Conservation (phyloP, 2,888 invertebrate genomes). For the Agonopterix alstromeriana region DNA sequence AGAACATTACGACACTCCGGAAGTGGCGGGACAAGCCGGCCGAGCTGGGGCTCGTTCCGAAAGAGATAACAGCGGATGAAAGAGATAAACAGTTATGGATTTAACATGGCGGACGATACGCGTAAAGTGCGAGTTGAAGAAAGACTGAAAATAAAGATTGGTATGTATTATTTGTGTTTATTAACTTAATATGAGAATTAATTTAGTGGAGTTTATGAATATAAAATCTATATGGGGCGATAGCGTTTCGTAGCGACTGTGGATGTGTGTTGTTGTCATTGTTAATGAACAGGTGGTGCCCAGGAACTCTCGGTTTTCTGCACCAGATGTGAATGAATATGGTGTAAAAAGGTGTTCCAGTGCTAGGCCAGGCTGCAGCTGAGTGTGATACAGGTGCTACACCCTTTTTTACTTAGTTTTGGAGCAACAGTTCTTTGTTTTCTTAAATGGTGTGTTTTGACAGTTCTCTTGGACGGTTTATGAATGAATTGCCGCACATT, state of each 20-base stretch:
- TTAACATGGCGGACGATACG: constrained; percentile 94
- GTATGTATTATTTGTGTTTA: constrained; percentile 77
- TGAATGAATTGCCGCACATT: constrained; percentile 66
- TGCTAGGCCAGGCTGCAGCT: constrained; percentile 15
- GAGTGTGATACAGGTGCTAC: neutral
- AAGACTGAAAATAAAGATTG: constrained; percentile 95
- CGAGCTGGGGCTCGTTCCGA: constrained; percentile 68
- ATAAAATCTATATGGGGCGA: constrained; percentile 3
- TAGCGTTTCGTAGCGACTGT: constrained; percentile 6
- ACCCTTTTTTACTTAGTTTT: constrained; percentile 17
- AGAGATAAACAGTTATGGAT: constrained; percentile 85
- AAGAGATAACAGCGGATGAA: constrained; percentile 77
- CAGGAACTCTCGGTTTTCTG: constrained; percentile 35
- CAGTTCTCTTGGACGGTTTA: constrained; percentile 58
- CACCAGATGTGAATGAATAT: constrained; percentile 43
- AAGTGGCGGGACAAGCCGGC: constrained; percentile 73
- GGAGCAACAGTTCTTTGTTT: constrained; percentile 49
- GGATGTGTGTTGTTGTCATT: constrained; percentile 53
- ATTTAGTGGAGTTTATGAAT: constrained; percentile 2
- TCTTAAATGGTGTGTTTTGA: constrained; percentile 56
- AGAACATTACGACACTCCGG: constrained; percentile 76
- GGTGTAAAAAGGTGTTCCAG: constrained; percentile 16
- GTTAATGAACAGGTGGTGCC: constrained; percentile 69
- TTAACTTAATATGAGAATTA: constrained; percentile 14
- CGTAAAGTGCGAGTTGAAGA: constrained; percentile 94